Base-by-base conservation (phyloP, 2,888 invertebrate genomes). In the Hypolimnas misippus region DNA sequence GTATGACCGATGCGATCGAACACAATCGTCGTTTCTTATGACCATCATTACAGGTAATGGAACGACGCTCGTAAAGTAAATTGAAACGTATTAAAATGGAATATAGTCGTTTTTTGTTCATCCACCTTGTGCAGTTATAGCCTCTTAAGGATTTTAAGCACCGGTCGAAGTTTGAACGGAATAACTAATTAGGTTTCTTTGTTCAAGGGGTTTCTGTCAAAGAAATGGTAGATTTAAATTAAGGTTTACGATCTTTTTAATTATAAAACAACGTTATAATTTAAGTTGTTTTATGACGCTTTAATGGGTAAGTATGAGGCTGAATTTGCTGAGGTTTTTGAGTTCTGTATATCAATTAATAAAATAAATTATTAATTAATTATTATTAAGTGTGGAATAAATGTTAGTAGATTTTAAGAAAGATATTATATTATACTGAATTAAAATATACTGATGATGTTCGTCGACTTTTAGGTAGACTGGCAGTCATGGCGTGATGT, bases 31-130 rank as follows among this genome's bases (percentile, higher is more conserved):
- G 50, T 57, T 46, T 57, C 69, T 70, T 63, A 70, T 56, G 63
- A 60, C 60, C 55, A 49, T 57, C 64, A 60, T 70, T 68, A 69
- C 65, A 70, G 69, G 70, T 73, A 70, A 71, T 71, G 66, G 66
- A 56, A 62, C 19, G 59, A 40, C n/a, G 33, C 57, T 44, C 50
- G 21, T 57, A 58, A 66, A 42, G 52, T 17, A 64, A 65, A 60
- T 16, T 52, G 52, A 57, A 19, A 3, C 57, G 16, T 67, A 62
- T 60, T 14, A 14, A n/a, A 10, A 8, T 4, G 5, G 2, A 12
- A n/a, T 12, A 64, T 33, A 21, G 49, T 57, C 14, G 3, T 8
- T 21, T 53, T 61, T 61, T n/a, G 49, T 17, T 29, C 19, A 3
- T 5, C n/a, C 1, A 8, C 10, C 16, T 35, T 7, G 0, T 29